Evolutionary conservation across 2,888 invertebrate genomes (phyloP).

Genomic region (Agriopis aurantiaria): DNA sequence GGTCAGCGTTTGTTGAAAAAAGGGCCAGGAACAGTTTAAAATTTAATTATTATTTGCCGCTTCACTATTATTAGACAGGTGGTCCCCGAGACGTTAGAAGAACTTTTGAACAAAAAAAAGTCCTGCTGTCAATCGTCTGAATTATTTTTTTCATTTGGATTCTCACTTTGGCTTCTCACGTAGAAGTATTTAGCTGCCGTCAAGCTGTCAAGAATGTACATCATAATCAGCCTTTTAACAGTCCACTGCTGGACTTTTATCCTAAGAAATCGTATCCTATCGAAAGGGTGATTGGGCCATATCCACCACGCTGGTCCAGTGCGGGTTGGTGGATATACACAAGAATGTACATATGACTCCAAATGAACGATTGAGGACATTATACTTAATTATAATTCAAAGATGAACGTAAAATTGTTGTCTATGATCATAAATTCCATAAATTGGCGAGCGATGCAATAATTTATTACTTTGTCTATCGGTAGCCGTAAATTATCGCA

Average conservation of each 20-base stretch:
- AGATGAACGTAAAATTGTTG: conserved; percentile 36
- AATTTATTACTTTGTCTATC: conserved; percentile 43
- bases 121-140: background rate
- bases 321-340: no score
- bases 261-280: no score
- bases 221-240: no score
- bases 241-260: no score
- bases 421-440: conserved; percentile 31
- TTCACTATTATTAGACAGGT: conserved; percentile 69
- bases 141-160: background rate
- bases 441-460: conserved; percentile 42
- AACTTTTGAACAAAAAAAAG: conserved; percentile 21
- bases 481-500: conserved; percentile 39
- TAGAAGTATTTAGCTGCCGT: background rate
- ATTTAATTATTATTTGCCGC: conserved; percentile 67
- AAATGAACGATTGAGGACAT: conserved; percentile 14
- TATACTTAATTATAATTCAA: conserved; percentile 34
- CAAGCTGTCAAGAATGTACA: no score
- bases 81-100: conserved; percentile 44
- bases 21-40: conserved; percentile 61
- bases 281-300: no score
- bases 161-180: background rate
- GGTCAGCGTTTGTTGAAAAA: conserved; percentile 67
- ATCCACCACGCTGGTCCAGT: no score
- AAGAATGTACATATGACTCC: background rate